phyloP scores from a whole-genome alignment of 64 coral and sea anemone species.

The Catalaphyllia jardinei region DNA sequence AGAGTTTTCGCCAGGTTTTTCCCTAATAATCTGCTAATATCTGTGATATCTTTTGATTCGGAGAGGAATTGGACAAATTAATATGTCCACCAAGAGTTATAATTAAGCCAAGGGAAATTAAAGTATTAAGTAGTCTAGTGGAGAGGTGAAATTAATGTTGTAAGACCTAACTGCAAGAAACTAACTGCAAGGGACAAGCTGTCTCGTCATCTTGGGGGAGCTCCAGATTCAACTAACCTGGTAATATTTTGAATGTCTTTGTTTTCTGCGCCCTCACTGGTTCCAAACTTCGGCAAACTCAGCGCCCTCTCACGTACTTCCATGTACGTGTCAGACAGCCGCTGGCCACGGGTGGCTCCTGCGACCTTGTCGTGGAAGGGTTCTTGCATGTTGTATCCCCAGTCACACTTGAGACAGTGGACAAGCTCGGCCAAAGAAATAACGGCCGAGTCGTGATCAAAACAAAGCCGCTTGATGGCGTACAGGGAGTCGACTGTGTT shows the following conservation, averaged over 20 bases:
- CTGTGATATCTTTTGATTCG: too few relatives aligned
- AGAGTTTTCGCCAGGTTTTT: too few relatives aligned
- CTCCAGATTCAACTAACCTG: background rate
- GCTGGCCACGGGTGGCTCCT: slow-evolving; percentile 14
- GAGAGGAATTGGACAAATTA: too few relatives aligned
- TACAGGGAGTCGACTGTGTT: slow-evolving; percentile 75
- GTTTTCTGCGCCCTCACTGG: slow-evolving; percentile 22
- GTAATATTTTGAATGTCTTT: slow-evolving; percentile 28
- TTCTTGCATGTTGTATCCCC: slow-evolving; percentile 62
- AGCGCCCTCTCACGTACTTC: slow-evolving; percentile 40
- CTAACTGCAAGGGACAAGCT: too few relatives aligned
- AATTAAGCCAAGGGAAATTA: too few relatives aligned
- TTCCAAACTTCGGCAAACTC: slow-evolving; percentile 61
- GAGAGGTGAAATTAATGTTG: too few relatives aligned
- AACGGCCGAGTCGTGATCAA: slow-evolving; percentile 60
- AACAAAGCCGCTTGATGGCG: slow-evolving; percentile 83
- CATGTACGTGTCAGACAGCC: slow-evolving; percentile 48
- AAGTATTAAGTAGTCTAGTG: too few relatives aligned
- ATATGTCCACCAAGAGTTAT: too few relatives aligned
- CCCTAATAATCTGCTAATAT: too few relatives aligned
- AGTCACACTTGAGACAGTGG: slow-evolving; percentile 72
- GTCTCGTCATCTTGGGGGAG: background rate
- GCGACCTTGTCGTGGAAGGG: slow-evolving; percentile 31
- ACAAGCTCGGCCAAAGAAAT: slow-evolving; percentile 73
- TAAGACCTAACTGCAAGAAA: too few relatives aligned